Evolutionary conservation across 64 coral and sea anemone genomes (phyloP).

Genomic region (Anthopleura sola): DNA sequence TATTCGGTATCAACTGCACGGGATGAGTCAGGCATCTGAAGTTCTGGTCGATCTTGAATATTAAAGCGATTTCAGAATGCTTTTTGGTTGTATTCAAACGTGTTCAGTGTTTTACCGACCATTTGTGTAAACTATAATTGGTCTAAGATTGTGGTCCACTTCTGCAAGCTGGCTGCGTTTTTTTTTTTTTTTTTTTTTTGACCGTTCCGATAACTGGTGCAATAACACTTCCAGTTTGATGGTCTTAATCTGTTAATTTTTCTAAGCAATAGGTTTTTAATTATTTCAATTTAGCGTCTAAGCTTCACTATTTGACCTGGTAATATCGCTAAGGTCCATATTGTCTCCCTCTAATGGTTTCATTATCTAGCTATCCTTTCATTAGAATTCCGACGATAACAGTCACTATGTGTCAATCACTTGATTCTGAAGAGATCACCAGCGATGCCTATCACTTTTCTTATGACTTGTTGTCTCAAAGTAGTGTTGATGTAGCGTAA

Average conservation of each 20-base stretch:
- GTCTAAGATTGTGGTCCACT: too few species aligned
- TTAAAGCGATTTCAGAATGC: too few species aligned
- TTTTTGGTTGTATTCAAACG: too few species aligned
- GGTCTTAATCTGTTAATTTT: background rate
- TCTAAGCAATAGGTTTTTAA: background rate
- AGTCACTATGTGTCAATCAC: background rate
- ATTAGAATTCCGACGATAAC: background rate
- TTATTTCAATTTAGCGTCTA: background rate
- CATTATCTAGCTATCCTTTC: background rate
- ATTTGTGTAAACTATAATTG: too few species aligned
- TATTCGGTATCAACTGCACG: too few species aligned
- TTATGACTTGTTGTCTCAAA: background rate
- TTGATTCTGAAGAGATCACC: background rate
- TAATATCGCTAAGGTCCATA: conserved; percentile 7
- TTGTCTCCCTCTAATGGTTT: background rate
- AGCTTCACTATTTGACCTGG: background rate
- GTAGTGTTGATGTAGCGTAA: background rate
- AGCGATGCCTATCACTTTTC: background rate
- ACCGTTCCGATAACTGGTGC: too few species aligned
- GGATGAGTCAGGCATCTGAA: too few species aligned
- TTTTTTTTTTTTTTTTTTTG: too few species aligned
- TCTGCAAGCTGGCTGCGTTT: too few species aligned
- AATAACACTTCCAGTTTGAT: background rate
- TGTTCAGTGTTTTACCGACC: too few species aligned
- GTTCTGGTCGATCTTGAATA: too few species aligned